These are phyloP conservation scores for Oplegnathus fasciatus DNA, from an alignment of 2,113 vertebrate species.

Conservation along the genomic window DNA sequence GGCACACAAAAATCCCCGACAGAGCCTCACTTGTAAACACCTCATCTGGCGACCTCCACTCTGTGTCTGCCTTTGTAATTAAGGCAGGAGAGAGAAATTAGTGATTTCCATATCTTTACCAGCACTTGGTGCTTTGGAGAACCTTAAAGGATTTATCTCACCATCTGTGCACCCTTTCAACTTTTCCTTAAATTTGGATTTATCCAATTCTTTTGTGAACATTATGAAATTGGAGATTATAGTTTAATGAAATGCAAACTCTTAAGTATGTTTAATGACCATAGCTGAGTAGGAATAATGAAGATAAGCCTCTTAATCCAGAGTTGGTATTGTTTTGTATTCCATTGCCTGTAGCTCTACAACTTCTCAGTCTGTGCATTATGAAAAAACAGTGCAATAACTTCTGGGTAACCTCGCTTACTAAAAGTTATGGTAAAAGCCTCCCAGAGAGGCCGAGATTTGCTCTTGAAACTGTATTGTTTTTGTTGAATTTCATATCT, in stretches of 20 bases:
- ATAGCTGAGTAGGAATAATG: neutral
- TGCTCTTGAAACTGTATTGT: neutral
- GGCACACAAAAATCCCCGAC: conserved; percentile 18
- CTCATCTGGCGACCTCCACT: conserved; percentile 4
- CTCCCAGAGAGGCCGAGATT: neutral
- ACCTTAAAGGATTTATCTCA: conserved; percentile 15
- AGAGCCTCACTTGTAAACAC: conserved; percentile 34
- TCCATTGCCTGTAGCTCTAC: neutral
- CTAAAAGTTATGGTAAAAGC: neutral
- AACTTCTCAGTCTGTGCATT: neutral
- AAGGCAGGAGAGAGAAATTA: conserved; percentile 24
- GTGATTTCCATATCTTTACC: conserved; percentile 20
- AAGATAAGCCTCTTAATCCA: conserved; percentile 1
- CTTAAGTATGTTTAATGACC: neutral
- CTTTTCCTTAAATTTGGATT: neutral
- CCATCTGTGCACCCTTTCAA: neutral
- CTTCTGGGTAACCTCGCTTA: neutral
- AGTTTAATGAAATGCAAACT: neutral
- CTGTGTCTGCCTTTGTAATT: conserved; percentile 24
- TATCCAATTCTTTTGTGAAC: neutral
- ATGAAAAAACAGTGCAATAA: neutral
- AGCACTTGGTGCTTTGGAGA: neutral
- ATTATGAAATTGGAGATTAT: neutral
- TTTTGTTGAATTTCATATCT: conserved; percentile 13
- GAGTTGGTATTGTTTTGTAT: neutral